Percentiles rank a stretch among this genome's conserved stretches.
Conservation (phyloP, 2,888 invertebrate species). For the Dicranocentrus wangi region DNA sequence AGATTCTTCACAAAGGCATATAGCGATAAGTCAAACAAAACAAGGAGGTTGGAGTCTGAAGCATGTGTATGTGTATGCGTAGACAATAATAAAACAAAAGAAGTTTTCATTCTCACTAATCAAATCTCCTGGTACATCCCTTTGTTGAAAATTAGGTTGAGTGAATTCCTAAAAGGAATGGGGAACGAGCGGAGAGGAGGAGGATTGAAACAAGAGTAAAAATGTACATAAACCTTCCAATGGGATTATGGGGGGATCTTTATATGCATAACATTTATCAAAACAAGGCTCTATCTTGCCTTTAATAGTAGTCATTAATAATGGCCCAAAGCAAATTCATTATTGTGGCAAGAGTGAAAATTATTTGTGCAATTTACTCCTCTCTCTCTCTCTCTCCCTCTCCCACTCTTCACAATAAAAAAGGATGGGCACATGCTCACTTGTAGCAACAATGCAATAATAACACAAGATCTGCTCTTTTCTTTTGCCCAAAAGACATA, state of each 20-base stretch:
- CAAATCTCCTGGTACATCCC: neutral
- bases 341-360: constrained; percentile 58
- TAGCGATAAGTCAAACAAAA: no score
- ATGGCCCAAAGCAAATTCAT: constrained; percentile 58
- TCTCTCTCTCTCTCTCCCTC: neutral
- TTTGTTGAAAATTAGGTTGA: constrained; percentile 8
- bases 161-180: no score
- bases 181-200: no score
- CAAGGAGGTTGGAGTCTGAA: no score
- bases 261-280: constrained; percentile 41
- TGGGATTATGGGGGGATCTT: no score
- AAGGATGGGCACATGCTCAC: constrained; percentile 26
- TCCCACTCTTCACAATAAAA: constrained; percentile 44
- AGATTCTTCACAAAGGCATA: no score
- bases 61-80: no score
- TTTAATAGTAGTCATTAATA: constrained; percentile 60
- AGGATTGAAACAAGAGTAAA: no score
- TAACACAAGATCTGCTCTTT: neutral
- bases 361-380: constrained; percentile 52
- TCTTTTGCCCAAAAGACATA: neutral
- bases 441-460: constrained; percentile 7
- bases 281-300: constrained; percentile 11
- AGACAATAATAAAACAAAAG: no score
- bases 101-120: no score
- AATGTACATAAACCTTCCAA: no score